Percentiles rank a stretch among this genome's conserved stretches.
Evolutionary conservation across 2,888 invertebrate species (phyloP).

Genomic region (Chalcis sispes): DNA sequence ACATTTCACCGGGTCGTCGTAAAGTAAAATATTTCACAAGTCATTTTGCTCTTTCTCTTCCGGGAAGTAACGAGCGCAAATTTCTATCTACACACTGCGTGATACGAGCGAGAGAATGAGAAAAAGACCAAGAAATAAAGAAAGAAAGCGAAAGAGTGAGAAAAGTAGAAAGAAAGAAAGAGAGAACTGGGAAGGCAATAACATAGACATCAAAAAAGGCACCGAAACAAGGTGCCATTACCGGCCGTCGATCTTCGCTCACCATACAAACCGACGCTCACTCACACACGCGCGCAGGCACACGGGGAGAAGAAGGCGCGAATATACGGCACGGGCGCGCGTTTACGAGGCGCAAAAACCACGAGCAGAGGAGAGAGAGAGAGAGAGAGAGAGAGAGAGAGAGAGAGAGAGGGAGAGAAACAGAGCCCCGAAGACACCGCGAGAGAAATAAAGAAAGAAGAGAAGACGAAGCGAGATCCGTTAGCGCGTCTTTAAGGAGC

Average conservation of each 20-base stretch:
- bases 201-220: constrained; percentile 41
- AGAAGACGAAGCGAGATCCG: constrained; percentile 35
- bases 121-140: neutral
- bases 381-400: constrained; percentile 8
- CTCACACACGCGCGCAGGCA: too few species aligned
- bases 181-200: constrained; percentile 13
- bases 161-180: neutral
- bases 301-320: neutral
- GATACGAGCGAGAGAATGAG: neutral
- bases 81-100: constrained; percentile 9
- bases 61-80: constrained; percentile 39
- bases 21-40: constrained; percentile 43
- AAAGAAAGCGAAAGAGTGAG: neutral
- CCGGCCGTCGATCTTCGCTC: constrained; percentile 9
- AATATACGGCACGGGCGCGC: constrained; percentile 3
- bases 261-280: neutral
- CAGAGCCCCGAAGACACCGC: neutral
- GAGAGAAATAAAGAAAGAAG: neutral
- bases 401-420: neutral
- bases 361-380: constrained; percentile 1
- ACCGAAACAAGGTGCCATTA: constrained; percentile 49
- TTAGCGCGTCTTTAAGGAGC: constrained; percentile 42
- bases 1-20: constrained; percentile 36
- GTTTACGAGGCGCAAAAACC: constrained; percentile 38
- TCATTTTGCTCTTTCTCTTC: constrained; percentile 39